Conservation (phyloP, 2,113 vertebrate species). For the Empidonax alnorum region DNA sequence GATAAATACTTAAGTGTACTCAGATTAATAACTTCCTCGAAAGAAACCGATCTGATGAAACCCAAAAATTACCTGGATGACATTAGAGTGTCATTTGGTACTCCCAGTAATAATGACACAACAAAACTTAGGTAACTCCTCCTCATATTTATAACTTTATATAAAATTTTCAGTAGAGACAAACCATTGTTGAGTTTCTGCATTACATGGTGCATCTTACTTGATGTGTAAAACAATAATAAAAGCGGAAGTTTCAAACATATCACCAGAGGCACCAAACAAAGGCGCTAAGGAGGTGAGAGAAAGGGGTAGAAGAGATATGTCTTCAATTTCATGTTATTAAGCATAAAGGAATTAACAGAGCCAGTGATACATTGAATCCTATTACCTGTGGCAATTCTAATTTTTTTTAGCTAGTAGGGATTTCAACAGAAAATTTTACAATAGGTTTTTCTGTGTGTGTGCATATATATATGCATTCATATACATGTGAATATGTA, state of each 20-base stretch:
- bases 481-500: not conserved
- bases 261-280: not conserved
- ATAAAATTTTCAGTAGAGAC: not conserved
- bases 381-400: not conserved
- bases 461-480: not conserved
- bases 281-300: not conserved
- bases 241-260: not conserved
- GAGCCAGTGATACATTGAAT: not conserved
- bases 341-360: conserved; percentile 41
- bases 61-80: not conserved
- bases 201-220: not conserved
- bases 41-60: not conserved
- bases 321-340: conserved; percentile 32
- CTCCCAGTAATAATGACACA: not conserved
- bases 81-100: not conserved
- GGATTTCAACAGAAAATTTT: not conserved
- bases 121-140: not conserved
- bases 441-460: not conserved
- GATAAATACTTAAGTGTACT: not conserved
- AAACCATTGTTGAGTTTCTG: not conserved
- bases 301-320: not conserved
- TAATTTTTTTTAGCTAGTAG: not conserved
- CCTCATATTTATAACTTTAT: not conserved
- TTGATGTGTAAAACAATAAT: not conserved
- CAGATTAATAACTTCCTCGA: not conserved